Evolutionary conservation across 2,113 vertebrate species (phyloP), one percentile per base, ranked within the genome.

Genomic region (Oxyura jamaicensis): DNA sequence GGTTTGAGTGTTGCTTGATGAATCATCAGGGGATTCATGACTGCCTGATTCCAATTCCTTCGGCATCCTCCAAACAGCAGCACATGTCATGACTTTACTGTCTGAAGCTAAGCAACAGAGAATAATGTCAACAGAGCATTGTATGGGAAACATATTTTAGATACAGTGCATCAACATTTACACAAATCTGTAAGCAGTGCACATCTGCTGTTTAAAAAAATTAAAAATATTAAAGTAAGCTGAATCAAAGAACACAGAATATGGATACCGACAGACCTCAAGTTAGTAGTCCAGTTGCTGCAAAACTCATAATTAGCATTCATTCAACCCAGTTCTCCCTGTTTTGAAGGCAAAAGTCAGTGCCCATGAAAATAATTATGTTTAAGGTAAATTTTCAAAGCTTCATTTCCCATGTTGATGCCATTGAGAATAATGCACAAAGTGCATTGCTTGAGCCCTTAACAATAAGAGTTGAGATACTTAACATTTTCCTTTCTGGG

Each of bases 61-160:
- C 52, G 99, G 99, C 99, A 99, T 99, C 98, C 99, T 98, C 99
- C 99, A 99, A 95, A 99, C 98, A 25, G 99, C 98, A 6, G 99
- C 99, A 94, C 98, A 99, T 59, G 99, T 99, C 97, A 98, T 97
- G 98, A 99, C 98, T 96, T 98, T 98, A 96, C 98, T 98, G 98
- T 99, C 99, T 82, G 98, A 98, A 97, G 98, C 99, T 99, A 98
- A 69, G 93, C 93, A 97, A 97, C 79, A 98, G 86, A 96, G 96
- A 86, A 96, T 63, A 96, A 92, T 56, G 95, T 97, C 97, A 98
- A 86, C 93, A 97, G 96, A 96, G 97, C 93, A 87, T 15, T 74
- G 93, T 59, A 94, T 46, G 62, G 76, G 90, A 92, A 80, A 97
- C 13, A 26, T 76, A 90, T 82, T 85, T 91, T 73, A 52, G 81